Evolutionary conservation across 2,113 vertebrate species (phyloP).

Genomic region (Trichomycterus rosablanca): DNA sequence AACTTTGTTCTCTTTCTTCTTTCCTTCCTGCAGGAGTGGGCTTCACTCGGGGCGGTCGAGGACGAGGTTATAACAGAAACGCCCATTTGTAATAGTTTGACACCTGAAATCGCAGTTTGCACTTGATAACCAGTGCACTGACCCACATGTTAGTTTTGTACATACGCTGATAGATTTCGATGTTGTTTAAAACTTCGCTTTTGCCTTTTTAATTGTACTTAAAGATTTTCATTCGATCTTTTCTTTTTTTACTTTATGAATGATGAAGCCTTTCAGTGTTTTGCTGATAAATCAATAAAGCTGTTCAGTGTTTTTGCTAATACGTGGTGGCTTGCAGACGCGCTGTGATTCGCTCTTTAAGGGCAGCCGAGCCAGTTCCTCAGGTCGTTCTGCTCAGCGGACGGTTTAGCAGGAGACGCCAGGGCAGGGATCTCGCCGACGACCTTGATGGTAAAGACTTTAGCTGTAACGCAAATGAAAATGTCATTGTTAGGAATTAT

Average conservation of each 20-base stretch:
- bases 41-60: constrained; percentile 71
- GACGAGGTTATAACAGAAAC: constrained; percentile 73
- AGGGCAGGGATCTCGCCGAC: constrained; percentile 68
- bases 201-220: neutral
- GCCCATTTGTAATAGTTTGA: constrained; percentile 58
- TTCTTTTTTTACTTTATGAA: constrained; percentile 69
- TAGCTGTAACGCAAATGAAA: constrained; percentile 67
- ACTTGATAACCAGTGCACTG: too few relatives aligned
- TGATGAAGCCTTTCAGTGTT: constrained; percentile 51
- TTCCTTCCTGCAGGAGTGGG: constrained; percentile 61
- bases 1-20: neutral
- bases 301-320: constrained; percentile 74
- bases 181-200: neutral
- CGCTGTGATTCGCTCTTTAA: constrained; percentile 41
- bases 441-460: constrained; percentile 76
- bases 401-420: constrained; percentile 56
- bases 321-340: constrained; percentile 59
- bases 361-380: constrained; percentile 80
- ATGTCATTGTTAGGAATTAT: neutral
- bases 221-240: constrained; percentile 12
- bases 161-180: too few relatives aligned
- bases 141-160: too few relatives aligned
- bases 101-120: neutral
- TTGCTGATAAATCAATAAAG: constrained; percentile 27
- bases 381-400: constrained; percentile 69